phyloP scores from a whole-genome alignment of 2,888 invertebrate genomes.

The Coremacera marginata region DNA sequence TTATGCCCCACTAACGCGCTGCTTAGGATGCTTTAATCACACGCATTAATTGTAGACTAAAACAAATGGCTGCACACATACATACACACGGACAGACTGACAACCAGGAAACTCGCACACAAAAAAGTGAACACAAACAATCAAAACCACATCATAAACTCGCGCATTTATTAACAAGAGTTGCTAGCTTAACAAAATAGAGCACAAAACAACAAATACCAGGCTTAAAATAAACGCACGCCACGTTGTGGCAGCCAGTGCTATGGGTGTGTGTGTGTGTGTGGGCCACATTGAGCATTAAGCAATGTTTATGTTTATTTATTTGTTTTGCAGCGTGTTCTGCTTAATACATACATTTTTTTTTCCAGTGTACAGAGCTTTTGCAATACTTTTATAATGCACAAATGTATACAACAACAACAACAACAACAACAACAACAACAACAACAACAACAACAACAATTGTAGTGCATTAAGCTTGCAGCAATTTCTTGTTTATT shows the following conservation, averaged over 20 bases:
- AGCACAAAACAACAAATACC: background rate
- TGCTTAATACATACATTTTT: too few relatives aligned
- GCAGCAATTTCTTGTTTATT: conserved; percentile 3
- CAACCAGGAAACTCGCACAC: background rate
- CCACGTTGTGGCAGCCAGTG: background rate
- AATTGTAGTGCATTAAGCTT: conserved; percentile 7
- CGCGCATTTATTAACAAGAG: conserved; percentile 1
- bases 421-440: background rate
- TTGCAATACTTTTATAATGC: background rate
- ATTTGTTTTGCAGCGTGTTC: background rate
- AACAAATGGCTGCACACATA: background rate
- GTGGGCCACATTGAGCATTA: background rate
- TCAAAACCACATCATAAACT: background rate
- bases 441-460: background rate
- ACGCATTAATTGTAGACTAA: too few relatives aligned
- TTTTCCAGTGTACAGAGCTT: background rate
- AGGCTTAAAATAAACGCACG: background rate
- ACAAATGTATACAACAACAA: background rate
- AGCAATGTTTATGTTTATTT: background rate
- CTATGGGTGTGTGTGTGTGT: background rate
- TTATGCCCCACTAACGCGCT: too few relatives aligned
- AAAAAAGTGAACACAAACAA: background rate
- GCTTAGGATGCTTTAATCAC: too few relatives aligned
- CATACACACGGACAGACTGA: background rate
- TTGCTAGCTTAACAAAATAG: background rate